Evolutionary conservation across 1,140 invertebrate genomes (phyloP).

Genomic region (Ips nitidus): DNA sequence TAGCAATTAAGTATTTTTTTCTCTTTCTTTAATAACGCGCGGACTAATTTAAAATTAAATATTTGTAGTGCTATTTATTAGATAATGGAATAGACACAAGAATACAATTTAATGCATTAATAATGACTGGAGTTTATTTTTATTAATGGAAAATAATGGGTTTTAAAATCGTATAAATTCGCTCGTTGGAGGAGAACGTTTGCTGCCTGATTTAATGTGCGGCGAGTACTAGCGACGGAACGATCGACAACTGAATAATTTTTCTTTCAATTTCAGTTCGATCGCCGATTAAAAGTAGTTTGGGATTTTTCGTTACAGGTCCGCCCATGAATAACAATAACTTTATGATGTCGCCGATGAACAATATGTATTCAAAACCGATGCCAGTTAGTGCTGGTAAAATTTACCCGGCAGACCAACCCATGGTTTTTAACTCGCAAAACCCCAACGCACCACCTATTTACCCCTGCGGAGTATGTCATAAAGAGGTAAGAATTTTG

Average conservation of each 20-base stretch:
- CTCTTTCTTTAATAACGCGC: conserved; percentile 12
- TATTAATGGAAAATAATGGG: conserved; percentile 25
- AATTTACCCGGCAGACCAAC: conserved; percentile 92
- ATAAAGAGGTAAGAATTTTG: conserved; percentile 77
- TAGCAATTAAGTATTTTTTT: conserved; percentile 26
- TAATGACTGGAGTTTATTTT: conserved; percentile 22
- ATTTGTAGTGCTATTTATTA: conserved; percentile 20
- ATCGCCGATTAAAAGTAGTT: neutral
- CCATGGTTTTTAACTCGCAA: conserved; percentile 97
- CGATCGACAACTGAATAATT: neutral
- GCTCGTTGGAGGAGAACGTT: neutral
- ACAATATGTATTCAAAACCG: conserved; percentile 67
- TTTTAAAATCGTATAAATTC: conserved; percentile 26
- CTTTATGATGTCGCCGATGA: conserved; percentile 62
- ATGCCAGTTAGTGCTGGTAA: conserved; percentile 89
- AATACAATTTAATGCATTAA: conserved; percentile 30
- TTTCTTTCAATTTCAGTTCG: neutral
- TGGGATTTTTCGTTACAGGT: conserved; percentile 34
- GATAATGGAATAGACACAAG: conserved; percentile 23
- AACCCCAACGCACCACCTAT: conserved; percentile 98
- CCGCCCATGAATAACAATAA: conserved; percentile 57
- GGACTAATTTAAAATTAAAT: conserved; percentile 28
- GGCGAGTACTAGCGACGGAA: too few relatives aligned
- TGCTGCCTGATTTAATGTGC: too few relatives aligned
- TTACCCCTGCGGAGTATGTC: conserved; percentile 94